Conservation (phyloP, 2,888 invertebrate species). For the Rhamnusium bicolor region DNA sequence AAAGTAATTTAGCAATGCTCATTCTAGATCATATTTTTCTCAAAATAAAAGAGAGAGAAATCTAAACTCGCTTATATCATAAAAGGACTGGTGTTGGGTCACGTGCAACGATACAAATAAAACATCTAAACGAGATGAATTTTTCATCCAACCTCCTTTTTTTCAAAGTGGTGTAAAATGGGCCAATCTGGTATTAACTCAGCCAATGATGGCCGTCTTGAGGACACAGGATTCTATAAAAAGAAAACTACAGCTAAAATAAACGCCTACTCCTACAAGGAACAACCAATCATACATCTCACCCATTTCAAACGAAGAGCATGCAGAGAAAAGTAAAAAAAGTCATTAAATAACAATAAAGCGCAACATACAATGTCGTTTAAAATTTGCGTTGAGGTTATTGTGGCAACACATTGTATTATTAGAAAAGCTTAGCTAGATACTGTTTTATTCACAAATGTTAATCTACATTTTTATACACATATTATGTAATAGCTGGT, state of each 20-base stretch:
- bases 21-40: neutral
- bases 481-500: neutral
- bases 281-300: slow-evolving; percentile 40
- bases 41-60: neutral
- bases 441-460: slow-evolving; percentile 24
- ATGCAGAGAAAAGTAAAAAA: slow-evolving; percentile 10
- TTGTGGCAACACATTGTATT: slow-evolving; percentile 2
- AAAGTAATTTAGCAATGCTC: slow-evolving; percentile 27
- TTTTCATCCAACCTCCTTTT: slow-evolving; percentile 85
- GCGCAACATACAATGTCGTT: neutral
- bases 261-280: slow-evolving; percentile 46
- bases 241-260: slow-evolving; percentile 69
- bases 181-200: slow-evolving; percentile 98
- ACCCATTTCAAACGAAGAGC: slow-evolving; percentile 34
- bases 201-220: slow-evolving; percentile 90
- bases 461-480: slow-evolving; percentile 28
- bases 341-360: neutral
- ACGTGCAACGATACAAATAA: slow-evolving; percentile 60
- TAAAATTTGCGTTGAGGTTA: slow-evolving; percentile 8
- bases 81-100: slow-evolving; percentile 29
- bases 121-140: slow-evolving; percentile 59
- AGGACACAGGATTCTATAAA: slow-evolving; percentile 72
- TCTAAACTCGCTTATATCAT: slow-evolving; percentile 18
- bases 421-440: slow-evolving; percentile 14
- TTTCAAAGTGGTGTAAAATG: slow-evolving; percentile 86